These are phyloP conservation scores for Ammospiza caudacuta DNA, from an alignment of 2,113 vertebrate species.

Conservation along the genomic window DNA sequence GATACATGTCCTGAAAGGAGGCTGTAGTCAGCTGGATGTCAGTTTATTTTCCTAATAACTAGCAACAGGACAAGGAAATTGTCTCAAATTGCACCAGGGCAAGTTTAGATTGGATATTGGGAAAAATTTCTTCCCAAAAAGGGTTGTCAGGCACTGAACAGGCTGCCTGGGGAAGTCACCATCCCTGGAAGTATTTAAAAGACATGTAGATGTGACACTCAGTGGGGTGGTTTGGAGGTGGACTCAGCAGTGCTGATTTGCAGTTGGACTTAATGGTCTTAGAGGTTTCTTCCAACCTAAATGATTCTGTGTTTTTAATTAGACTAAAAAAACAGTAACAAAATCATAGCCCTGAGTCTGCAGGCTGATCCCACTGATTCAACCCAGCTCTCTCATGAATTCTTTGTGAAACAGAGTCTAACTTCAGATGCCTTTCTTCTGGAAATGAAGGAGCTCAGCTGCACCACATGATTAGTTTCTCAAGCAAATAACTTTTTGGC, in stretches of 20 bases:
- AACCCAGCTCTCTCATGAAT: slow-evolving; percentile 38
- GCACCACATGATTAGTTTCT: slow-evolving; percentile 62
- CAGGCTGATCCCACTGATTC: slow-evolving; percentile 43
- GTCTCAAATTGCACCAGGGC: neutral
- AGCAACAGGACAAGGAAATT: neutral
- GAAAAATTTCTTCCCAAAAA: neutral
- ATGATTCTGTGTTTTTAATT: slow-evolving; percentile 14
- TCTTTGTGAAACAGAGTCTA: slow-evolving; percentile 33
- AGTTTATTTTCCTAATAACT: neutral
- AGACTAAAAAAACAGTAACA: slow-evolving; percentile 30
- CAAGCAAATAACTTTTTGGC: slow-evolving; percentile 58
- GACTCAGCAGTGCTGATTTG: neutral
- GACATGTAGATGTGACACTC: neutral
- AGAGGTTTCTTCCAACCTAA: neutral
- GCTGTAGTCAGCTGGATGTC: neutral
- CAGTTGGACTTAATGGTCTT: neutral
- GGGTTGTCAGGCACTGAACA: neutral
- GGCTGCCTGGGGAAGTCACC: neutral
- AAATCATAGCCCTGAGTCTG: slow-evolving; percentile 9
- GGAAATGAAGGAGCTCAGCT: slow-evolving; percentile 42
- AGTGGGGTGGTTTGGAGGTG: neutral
- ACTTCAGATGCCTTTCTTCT: slow-evolving; percentile 43
- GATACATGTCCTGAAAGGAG: neutral
- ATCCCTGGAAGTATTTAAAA: neutral
- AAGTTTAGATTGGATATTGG: neutral